phyloP scores from a whole-genome alignment of 1,140 invertebrate species.

The Drosophila murphyi region DNA sequence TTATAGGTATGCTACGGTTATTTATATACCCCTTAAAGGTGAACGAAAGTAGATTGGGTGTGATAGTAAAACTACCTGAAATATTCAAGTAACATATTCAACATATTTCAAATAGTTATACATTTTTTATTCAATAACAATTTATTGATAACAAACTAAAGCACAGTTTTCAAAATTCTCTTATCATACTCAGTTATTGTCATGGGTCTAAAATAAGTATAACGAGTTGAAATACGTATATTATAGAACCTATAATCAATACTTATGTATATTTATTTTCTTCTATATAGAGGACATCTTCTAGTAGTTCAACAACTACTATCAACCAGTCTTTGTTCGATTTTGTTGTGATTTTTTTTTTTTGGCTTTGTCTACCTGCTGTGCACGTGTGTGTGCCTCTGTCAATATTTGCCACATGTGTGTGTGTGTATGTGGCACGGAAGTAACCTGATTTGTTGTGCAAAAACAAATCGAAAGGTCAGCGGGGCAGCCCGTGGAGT shows the following conservation, averaged over 20 bases:
- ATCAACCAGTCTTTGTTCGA: background rate
- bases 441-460: conserved; percentile 75
- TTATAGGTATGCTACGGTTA: conserved; percentile 22
- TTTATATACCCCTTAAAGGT: background rate
- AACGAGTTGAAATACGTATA: too few species aligned
- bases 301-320: background rate
- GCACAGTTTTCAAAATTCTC: too few species aligned
- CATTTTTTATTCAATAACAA: too few species aligned
- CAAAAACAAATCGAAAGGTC: conserved; percentile 47
- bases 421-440: conserved; percentile 57
- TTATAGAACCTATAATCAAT: too few species aligned
- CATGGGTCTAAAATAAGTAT: too few species aligned
- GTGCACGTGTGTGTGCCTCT: conserved; percentile 67
- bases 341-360: conserved; percentile 2
- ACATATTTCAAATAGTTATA: too few species aligned
- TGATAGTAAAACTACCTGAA: too few species aligned
- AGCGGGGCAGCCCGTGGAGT: conserved; percentile 24
- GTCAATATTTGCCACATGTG: conserved; percentile 68
- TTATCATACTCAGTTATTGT: too few species aligned
- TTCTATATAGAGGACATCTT: conserved; percentile 18
- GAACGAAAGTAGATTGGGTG: too few species aligned
- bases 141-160: too few species aligned
- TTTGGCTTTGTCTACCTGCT: conserved; percentile 63
- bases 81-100: too few species aligned
- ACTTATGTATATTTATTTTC: too few species aligned